These are phyloP conservation scores for Chymomyza fuscimana DNA, from an alignment of 2,888 invertebrate genomes.

Conservation along the genomic window DNA sequence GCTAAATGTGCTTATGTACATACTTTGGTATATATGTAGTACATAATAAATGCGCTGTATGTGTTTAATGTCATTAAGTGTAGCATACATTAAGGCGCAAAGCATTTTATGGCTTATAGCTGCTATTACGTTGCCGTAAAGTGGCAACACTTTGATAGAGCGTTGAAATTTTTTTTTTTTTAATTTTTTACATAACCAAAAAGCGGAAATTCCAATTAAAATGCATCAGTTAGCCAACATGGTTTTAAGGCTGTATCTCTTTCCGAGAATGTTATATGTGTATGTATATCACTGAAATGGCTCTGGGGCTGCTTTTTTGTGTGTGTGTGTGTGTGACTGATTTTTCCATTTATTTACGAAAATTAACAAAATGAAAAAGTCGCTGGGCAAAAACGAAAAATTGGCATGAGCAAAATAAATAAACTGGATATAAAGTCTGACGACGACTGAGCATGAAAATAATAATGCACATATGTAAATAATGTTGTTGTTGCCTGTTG, in stretches of 20 bases:
- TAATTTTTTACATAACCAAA: slow-evolving; percentile 61
- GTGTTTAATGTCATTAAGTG: slow-evolving; percentile 43
- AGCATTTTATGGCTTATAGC: slow-evolving; percentile 14
- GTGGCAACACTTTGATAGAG: slow-evolving; percentile 39
- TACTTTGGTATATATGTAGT: not conserved
- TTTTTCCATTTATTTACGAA: slow-evolving; percentile 64
- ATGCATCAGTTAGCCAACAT: slow-evolving; percentile 53
- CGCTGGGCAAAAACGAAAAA: slow-evolving; percentile 4
- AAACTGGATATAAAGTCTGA: slow-evolving; percentile 58
- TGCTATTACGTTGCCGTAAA: not conserved
- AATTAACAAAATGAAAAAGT: slow-evolving; percentile 47
- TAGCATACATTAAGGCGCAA: not conserved
- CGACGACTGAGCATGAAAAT: slow-evolving; percentile 49
- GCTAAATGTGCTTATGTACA: not conserved
- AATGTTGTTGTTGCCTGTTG: slow-evolving; percentile 8
- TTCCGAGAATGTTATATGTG: too few relatives aligned
- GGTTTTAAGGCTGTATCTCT: not conserved
- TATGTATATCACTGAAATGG: not conserved
- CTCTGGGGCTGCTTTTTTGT: not conserved
- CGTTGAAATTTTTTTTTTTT: slow-evolving; percentile 55
- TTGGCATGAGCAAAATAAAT: slow-evolving; percentile 48
- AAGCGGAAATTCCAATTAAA: slow-evolving; percentile 73
- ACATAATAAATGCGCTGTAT: slow-evolving; percentile 54
- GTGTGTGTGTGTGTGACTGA: slow-evolving; percentile 40
- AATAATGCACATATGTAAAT: slow-evolving; percentile 65